Percentiles rank a stretch among this genome's conserved stretches.
phyloP scores from a whole-genome alignment of 64 coral and sea anemone species.

The Cladopsammia gracilis region DNA sequence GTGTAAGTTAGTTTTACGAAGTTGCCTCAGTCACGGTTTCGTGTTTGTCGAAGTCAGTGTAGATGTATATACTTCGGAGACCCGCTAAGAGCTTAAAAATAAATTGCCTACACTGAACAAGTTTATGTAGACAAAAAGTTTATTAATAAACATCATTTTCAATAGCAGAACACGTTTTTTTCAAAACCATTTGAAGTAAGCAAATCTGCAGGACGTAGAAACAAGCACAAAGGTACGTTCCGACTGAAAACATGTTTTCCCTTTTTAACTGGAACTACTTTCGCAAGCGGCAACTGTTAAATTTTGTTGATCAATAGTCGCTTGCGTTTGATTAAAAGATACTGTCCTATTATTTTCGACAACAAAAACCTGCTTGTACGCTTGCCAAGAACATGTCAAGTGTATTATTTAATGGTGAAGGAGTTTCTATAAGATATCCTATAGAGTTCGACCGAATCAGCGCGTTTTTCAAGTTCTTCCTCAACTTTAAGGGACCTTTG shows the following conservation, averaged over 20 bases:
- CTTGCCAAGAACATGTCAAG: slow-evolving; percentile 36
- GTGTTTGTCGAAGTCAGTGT: too few species aligned
- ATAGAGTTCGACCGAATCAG: neutral
- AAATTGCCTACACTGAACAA: neutral
- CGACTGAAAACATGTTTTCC: slow-evolving; percentile 3
- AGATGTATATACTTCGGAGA: too few species aligned
- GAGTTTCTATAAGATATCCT: neutral
- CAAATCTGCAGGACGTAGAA: neutral
- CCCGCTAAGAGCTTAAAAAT: neutral
- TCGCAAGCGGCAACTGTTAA: neutral
- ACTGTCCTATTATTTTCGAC: neutral
- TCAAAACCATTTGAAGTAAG: neutral
- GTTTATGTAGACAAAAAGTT: neutral
- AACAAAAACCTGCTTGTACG: slow-evolving; percentile 15
- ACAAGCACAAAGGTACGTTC: neutral
- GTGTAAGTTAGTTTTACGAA: too few species aligned
- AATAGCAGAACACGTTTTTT: slow-evolving; percentile 27
- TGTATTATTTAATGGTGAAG: neutral
- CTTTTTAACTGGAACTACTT: neutral
- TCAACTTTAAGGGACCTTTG: neutral
- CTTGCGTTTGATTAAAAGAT: neutral
- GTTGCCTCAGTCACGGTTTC: too few species aligned
- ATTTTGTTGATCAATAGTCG: neutral
- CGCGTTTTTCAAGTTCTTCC: neutral
- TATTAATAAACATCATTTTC: slow-evolving; percentile 22